These are phyloP conservation scores for Chelonus formosanus DNA, from an alignment of 2,888 invertebrate species.

Conservation along the genomic window DNA sequence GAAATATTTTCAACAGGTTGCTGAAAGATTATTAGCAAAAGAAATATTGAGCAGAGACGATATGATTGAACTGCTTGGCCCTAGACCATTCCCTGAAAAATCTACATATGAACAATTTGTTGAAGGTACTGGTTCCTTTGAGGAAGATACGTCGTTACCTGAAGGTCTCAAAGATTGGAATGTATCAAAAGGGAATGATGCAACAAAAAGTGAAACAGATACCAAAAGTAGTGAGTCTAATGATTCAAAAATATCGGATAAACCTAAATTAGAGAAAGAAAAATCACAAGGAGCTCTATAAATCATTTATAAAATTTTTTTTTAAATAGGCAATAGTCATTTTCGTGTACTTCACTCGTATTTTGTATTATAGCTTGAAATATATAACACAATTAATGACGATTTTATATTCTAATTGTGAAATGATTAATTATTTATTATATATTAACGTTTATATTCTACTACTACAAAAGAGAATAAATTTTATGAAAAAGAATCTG, in stretches of 20 bases:
- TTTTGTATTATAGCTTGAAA: too few species aligned
- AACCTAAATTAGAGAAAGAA: constrained; percentile 5
- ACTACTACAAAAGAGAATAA: too few species aligned
- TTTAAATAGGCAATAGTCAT: too few species aligned
- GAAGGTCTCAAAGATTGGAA: constrained; percentile 98
- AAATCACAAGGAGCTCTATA: too few species aligned
- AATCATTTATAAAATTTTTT: too few species aligned
- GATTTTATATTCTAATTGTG: too few species aligned
- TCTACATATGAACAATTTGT: constrained; percentile 99
- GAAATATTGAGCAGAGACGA: constrained; percentile 96
- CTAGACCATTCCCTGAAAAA: constrained; percentile 96
- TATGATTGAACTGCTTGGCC: constrained; percentile 95
- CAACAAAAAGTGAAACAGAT: constrained; percentile 41
- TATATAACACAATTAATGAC: too few species aligned
- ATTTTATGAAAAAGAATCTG: too few species aligned
- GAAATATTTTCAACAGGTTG: constrained; percentile 67
- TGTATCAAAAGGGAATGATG: constrained; percentile 68
- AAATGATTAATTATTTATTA: too few species aligned
- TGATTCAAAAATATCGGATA: neutral
- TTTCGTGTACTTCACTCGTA: too few species aligned
- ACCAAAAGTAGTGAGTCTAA: constrained; percentile 9
- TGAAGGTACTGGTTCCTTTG: constrained; percentile 96
- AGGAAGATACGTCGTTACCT: constrained; percentile 94
- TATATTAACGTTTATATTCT: too few species aligned
- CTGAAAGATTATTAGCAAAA: constrained; percentile 87